Evolutionary conservation across 2,797 vertebrate species (phyloP), one percentile per base, ranked within the genome.

Genomic region (Danio choprae): DNA sequence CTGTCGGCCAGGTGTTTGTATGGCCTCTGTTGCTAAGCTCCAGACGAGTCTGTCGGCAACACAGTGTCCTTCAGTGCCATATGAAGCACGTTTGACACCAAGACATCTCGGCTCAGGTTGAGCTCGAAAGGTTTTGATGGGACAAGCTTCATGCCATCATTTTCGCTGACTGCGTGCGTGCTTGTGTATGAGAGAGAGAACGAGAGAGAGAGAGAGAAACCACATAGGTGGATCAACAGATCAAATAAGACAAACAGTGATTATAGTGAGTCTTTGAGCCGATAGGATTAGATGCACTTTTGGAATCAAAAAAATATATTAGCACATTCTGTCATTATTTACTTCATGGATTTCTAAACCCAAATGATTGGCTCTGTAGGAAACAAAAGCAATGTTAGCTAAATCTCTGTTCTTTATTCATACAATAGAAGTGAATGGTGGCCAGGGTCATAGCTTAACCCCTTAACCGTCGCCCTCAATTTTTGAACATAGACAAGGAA

Each of bases 1-100:
- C 63, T 1, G 43, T 76, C 15, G 18, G 71, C 79, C 80, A 76
- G 84, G 64, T 85, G 80, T 82, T 77, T 83, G 70, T 72, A 79
- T 78, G 63, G 41, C 43, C 75, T 72, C 72, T 67, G 82, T 85
- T 85, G 81, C 84, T 77, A 74, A 74, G 84, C 18, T 18, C 10
- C 64, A n/a, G 50, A 40, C 59, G 68, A 81, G 76, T 71, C 65
- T 77, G 81, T 53, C 44, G 85, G 75, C 56, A 78, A 85, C 53
- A 13, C 75, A 60, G 22, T 5, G 43, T 73, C 80, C 69, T 69
- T 83, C 70, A 71, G n/a, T 13, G n/a, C 69, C 74, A 73, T 71
- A 63, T 74, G 38, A 69, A 76, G 80, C 76, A 62, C 48, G 65
- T 79, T 81, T 70, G 41, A 71, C 58, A 68, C 69, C 58, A 51